phyloP scores from a whole-genome alignment of 2,888 invertebrate species.

The Drepana falcataria region DNA sequence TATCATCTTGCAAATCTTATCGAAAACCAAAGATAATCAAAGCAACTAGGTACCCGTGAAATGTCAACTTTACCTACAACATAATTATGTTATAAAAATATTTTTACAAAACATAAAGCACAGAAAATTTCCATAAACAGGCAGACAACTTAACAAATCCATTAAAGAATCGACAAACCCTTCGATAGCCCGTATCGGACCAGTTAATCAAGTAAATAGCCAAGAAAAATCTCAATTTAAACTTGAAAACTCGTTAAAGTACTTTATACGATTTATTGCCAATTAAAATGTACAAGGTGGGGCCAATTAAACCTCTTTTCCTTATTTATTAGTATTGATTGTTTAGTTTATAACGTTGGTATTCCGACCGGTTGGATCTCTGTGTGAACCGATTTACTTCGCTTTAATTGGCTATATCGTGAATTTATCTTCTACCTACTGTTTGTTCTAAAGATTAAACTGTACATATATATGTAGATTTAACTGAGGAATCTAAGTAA shows the following conservation, averaged over 20 bases:
- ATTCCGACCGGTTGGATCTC: conserved; percentile 28
- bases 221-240: conserved; percentile 40
- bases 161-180: conserved; percentile 31
- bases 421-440: neutral
- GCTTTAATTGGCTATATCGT: neutral
- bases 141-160: conserved; percentile 31
- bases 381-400: conserved; percentile 2
- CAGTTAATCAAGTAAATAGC: conserved; percentile 19
- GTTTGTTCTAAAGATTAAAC: neutral
- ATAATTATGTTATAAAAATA: neutral
- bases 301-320: conserved; percentile 60
- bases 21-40: too few species aligned
- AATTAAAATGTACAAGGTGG: conserved; percentile 72
- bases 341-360: conserved; percentile 43
- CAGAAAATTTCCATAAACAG: neutral
- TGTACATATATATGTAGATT: neutral
- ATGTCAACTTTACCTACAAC: too few species aligned
- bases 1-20: too few species aligned
- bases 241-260: conserved; percentile 46
- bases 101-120: neutral
- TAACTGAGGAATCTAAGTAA: neutral
- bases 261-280: conserved; percentile 56
- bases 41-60: too few species aligned
- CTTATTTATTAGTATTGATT: conserved; percentile 60
- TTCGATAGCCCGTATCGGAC: conserved; percentile 23